Evolutionary conservation across 1,140 invertebrate genomes (phyloP).

Genomic region (Lysiphlebus fabarum): DNA sequence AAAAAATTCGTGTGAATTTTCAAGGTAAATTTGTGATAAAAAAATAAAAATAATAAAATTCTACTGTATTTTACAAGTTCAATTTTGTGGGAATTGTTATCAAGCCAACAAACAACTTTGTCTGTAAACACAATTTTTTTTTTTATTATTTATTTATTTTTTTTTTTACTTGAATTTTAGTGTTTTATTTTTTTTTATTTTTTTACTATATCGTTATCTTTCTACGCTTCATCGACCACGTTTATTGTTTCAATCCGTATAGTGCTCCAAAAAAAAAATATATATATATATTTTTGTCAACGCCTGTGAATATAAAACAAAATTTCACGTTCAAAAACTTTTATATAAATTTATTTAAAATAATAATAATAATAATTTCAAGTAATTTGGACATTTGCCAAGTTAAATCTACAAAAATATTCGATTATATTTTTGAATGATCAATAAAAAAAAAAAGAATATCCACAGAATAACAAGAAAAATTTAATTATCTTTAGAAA

Average conservation of each 20-base stretch:
- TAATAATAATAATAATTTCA: no score
- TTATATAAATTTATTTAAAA: no score
- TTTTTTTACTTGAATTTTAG: slow-evolving; percentile 17
- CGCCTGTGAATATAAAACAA: no score
- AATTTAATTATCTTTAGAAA: no score
- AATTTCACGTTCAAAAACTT: no score
- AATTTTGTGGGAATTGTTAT: slow-evolving; percentile 13
- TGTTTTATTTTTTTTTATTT: slow-evolving; percentile 4
- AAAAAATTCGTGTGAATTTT: slow-evolving; percentile 1
- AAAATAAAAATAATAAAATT: background rate
- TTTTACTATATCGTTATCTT: slow-evolving; percentile 32
- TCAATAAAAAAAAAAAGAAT: no score
- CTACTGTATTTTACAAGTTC: slow-evolving; percentile 4
- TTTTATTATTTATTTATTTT: slow-evolving; percentile 1
- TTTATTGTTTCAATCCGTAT: slow-evolving; percentile 42
- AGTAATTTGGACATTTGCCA: no score
- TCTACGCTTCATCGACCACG: slow-evolving; percentile 37
- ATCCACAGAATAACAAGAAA: no score
- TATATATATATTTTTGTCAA: no score
- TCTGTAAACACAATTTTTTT: background rate
- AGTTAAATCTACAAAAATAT: no score
- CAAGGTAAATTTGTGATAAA: slow-evolving; percentile 1
- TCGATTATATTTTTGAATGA: no score
- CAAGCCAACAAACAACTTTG: slow-evolving; percentile 11
- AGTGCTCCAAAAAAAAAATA: background rate